Conservation (phyloP, 2,888 invertebrate genomes). For the Mythimna vitellina region DNA sequence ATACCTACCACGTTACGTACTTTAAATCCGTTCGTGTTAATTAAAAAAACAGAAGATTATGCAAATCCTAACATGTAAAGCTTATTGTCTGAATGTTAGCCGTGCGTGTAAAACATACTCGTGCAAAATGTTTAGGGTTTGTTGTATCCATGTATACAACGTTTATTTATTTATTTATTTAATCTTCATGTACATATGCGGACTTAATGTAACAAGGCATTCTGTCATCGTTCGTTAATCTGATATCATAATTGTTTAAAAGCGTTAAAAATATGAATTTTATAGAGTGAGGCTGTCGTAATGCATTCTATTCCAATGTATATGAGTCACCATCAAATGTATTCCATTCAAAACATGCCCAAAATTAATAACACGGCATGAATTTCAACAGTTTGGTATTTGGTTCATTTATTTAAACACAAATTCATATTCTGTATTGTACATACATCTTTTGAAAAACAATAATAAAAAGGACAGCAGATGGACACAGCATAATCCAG, state of each 20-base stretch:
- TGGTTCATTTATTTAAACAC: too few species aligned
- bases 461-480: too few species aligned
- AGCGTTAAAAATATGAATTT: constrained; percentile 1
- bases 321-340: too few species aligned
- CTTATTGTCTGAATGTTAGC: constrained; percentile 55
- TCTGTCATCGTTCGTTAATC: constrained; percentile 5
- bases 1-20: constrained; percentile 10
- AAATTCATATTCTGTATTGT: too few species aligned
- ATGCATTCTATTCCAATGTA: neutral
- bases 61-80: constrained; percentile 62
- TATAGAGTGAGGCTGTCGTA: neutral
- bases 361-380: neutral
- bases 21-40: constrained; percentile 53
- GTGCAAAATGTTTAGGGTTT: constrained; percentile 38
- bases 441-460: too few species aligned
- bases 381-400: neutral
- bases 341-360: neutral
- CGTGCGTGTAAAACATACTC: constrained; percentile 47
- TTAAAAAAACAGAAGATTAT: constrained; percentile 63
- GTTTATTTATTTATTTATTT: too few species aligned
- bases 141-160: constrained; percentile 36
- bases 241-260: constrained; percentile 21
- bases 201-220: too few species aligned
- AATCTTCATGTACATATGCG: too few species aligned
- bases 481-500: too few species aligned